Conservation (phyloP, 1,140 invertebrate genomes). For the Drusus annulatus region DNA sequence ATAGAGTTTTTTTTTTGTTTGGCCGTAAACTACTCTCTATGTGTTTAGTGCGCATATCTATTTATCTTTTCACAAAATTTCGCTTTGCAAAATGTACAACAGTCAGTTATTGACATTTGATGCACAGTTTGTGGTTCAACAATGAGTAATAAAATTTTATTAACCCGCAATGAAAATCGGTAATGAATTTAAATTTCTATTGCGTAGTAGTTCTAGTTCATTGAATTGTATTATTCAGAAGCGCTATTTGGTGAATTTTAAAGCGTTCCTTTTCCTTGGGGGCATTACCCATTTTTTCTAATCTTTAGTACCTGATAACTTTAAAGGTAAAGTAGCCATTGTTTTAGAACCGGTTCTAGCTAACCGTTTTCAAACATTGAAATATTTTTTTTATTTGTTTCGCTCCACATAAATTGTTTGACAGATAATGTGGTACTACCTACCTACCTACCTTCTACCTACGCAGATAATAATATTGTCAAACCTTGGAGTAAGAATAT, state of each 20-base stretch:
- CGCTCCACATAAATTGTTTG: no score
- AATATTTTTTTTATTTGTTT: no score
- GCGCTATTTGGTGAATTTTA: constrained; percentile 18
- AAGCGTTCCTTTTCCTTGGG: neutral
- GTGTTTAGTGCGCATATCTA: no score
- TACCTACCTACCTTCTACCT: no score
- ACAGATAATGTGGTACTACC: no score
- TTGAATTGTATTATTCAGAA: constrained; percentile 20
- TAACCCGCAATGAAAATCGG: neutral
- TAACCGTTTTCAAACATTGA: constrained; percentile 18
- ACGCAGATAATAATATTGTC: no score
- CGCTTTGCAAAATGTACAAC: neutral
- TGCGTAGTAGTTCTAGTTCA: neutral
- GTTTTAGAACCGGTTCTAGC: constrained; percentile 34
- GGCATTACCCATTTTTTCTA: constrained; percentile 30
- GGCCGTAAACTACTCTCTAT: no score
- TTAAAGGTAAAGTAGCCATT: constrained; percentile 9
- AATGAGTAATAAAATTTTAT: constrained; percentile 8
- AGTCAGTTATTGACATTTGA: no score
- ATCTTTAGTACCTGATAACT: constrained; percentile 39
- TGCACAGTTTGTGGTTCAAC: neutral
- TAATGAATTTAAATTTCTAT: neutral
- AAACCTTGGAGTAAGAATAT: no score
- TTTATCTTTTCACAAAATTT: no score
- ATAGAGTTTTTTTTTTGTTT: no score